Percentiles rank a stretch among this genome's conserved stretches.
Conservation (phyloP, 2,888 invertebrate genomes). For the Lamproptera curius region DNA sequence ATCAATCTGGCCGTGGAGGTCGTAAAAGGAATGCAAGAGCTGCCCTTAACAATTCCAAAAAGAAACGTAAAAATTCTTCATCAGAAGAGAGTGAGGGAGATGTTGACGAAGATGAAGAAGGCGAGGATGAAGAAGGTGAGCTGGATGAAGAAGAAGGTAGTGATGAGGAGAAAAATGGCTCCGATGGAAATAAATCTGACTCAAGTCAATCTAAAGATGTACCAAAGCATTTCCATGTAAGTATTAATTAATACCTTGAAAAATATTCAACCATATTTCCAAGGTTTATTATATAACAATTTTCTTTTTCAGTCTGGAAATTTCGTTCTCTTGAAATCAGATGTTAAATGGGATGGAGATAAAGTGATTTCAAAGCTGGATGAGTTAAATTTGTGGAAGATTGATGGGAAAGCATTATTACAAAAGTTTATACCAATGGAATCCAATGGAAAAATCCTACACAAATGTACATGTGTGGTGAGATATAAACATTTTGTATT, state of each 20-base stretch:
- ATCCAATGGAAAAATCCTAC: constrained; percentile 75
- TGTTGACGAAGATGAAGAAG: constrained; percentile 61
- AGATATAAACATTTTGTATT: constrained; percentile 35
- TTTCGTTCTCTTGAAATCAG: constrained; percentile 81
- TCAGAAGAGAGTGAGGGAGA: constrained; percentile 69
- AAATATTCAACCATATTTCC: background rate
- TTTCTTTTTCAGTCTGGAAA: constrained; percentile 80
- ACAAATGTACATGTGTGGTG: constrained; percentile 81
- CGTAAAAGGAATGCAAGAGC: constrained; percentile 58
- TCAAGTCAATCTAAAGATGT: constrained; percentile 76
- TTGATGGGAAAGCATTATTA: constrained; percentile 82
- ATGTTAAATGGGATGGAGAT: constrained; percentile 79
- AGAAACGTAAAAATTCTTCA: constrained; percentile 67
- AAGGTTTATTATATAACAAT: constrained; percentile 4
- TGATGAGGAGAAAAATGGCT: constrained; percentile 74
- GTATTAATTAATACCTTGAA: constrained; percentile 24
- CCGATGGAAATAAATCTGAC: constrained; percentile 73
- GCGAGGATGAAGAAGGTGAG: constrained; percentile 67
- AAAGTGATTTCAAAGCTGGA: constrained; percentile 72
- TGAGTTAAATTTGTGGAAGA: constrained; percentile 83
- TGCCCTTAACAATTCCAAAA: constrained; percentile 61
- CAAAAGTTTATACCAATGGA: constrained; percentile 83
- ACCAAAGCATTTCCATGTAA: constrained; percentile 77
- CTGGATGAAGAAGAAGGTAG: constrained; percentile 72
- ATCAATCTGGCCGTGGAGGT: constrained; percentile 52